These are phyloP conservation scores for Montipora cactus DNA, from an alignment of 64 coral and sea anemone genomes.

Conservation along the genomic window DNA sequence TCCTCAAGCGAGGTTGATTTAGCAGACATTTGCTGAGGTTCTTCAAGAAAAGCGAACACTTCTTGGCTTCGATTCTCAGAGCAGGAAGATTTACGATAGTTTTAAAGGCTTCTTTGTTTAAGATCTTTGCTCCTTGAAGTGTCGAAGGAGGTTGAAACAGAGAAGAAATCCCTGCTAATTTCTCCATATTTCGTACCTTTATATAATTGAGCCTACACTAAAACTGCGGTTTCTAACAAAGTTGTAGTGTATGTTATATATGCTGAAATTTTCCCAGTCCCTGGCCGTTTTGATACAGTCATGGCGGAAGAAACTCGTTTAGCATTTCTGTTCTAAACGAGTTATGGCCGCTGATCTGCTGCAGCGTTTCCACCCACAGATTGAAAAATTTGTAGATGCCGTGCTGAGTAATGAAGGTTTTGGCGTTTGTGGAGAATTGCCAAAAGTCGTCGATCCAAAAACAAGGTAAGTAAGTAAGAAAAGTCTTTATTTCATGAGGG, in stretches of 20 bases:
- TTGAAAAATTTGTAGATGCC: conserved; percentile 67
- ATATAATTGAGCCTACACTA: background rate
- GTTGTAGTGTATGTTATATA: background rate
- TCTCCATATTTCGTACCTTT: background rate
- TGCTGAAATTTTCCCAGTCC: background rate
- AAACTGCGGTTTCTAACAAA: background rate
- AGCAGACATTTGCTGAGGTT: conserved; percentile 73
- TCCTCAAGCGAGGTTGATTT: conserved; percentile 90
- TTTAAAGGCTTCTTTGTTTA: conserved; percentile 38
- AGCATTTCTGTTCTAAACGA: background rate
- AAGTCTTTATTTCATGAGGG: no score
- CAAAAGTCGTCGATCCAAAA: conserved; percentile 62
- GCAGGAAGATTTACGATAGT: conserved; percentile 70
- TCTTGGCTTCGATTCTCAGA: conserved; percentile 84
- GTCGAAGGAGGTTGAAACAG: conserved; percentile 2
- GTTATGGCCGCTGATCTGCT: conserved; percentile 62
- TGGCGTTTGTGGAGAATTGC: conserved; percentile 69
- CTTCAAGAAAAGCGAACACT: conserved; percentile 87
- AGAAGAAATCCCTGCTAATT: background rate
- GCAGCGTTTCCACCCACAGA: conserved; percentile 56
- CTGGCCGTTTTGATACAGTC: background rate
- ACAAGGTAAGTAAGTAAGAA: conserved; percentile 49
- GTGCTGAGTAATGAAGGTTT: conserved; percentile 53
- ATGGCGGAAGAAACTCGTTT: conserved; percentile 29
- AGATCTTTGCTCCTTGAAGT: conserved; percentile 14